phyloP scores from a whole-genome alignment of 2,888 invertebrate genomes.

The Catocala fraxini region DNA sequence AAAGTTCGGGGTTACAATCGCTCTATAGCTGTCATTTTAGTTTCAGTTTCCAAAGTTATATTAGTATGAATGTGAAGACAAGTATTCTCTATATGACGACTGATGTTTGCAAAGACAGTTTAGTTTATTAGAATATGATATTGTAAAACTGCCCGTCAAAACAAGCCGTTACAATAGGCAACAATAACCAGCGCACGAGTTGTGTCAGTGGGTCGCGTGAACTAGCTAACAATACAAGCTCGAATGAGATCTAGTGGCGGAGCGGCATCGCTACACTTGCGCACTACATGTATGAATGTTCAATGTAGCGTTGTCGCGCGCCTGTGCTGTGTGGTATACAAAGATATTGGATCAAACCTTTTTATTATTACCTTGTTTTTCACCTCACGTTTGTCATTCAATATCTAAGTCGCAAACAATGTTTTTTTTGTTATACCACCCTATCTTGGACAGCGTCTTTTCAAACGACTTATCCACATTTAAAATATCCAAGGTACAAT shows the following conservation, averaged over 20 bases:
- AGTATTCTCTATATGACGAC: background rate
- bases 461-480: conserved; percentile 15
- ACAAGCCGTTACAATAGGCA: conserved; percentile 19
- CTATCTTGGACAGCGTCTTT: conserved; percentile 50
- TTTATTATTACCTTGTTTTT: conserved; percentile 22
- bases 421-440: conserved; percentile 17
- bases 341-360: conserved; percentile 52
- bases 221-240: conserved; percentile 51
- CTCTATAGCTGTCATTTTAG: too few species aligned
- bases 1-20: too few species aligned
- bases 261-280: conserved; percentile 30
- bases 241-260: conserved; percentile 49
- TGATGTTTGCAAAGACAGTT: too few species aligned
- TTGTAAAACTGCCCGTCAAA: conserved; percentile 10
- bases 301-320: conserved; percentile 33
- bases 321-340: conserved; percentile 41
- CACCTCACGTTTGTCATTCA: conserved; percentile 51
- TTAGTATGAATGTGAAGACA: conserved; percentile 2
- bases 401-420: conserved; percentile 64
- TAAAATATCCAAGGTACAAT: conserved; percentile 50
- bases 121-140: background rate
- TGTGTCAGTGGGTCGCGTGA: conserved; percentile 60
- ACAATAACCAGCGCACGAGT: conserved; percentile 51
- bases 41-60: background rate
- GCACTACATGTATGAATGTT: conserved; percentile 14